Evolutionary conservation across 2,113 vertebrate genomes (phyloP).

Genomic region (Odobenus rosmarus): DNA sequence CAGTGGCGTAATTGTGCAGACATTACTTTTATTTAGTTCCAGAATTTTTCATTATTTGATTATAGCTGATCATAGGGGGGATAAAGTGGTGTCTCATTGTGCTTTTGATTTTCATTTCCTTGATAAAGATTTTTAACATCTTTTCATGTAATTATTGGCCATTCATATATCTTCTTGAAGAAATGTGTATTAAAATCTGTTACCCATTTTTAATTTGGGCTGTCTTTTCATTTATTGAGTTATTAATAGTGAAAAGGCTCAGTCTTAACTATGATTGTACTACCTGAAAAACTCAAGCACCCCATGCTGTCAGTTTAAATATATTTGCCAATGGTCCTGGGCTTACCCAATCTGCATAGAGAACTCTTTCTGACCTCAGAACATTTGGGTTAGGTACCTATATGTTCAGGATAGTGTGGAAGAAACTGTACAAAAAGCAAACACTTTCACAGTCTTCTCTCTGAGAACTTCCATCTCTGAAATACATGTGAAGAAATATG

Average conservation of each 20-base stretch:
- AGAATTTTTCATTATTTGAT: slow-evolving; percentile 7
- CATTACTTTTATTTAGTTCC: not conserved
- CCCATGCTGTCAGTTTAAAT: not conserved
- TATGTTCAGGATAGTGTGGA: not conserved
- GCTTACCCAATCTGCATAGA: not conserved
- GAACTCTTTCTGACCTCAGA: not conserved
- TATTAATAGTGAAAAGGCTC: not conserved
- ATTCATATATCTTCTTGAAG: not conserved
- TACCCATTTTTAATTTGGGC: slow-evolving; percentile 4
- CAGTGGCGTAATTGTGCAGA: not conserved
- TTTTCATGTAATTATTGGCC: not conserved
- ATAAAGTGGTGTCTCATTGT: not conserved
- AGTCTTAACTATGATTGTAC: not conserved
- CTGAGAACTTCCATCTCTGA: not conserved
- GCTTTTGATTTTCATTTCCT: not conserved
- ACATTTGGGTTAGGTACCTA: not conserved
- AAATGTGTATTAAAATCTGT: not conserved
- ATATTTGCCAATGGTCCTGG: not conserved
- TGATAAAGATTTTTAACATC: slow-evolving; percentile 8
- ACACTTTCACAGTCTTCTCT: not conserved
- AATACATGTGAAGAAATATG: not conserved
- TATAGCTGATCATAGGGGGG: not conserved
- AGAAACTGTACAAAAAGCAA: not conserved
- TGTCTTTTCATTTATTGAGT: not conserved
- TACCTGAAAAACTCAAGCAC: not conserved